A percentile compares a stretch with the other conserved stretches of the same genome.
Conservation (phyloP, 2,113 vertebrate genomes). For the Sapajus apella region DNA sequence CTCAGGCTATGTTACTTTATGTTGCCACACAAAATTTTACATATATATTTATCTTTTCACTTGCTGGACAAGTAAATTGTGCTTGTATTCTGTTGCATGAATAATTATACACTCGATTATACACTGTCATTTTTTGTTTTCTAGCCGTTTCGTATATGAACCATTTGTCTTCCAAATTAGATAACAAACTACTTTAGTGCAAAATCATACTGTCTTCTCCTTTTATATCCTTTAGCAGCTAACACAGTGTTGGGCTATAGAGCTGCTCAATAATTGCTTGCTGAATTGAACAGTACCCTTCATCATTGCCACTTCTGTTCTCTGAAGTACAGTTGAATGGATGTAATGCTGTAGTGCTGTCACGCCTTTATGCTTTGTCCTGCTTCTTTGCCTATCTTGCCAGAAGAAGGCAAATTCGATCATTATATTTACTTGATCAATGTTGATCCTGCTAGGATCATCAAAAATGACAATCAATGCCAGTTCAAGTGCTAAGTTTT, state of each 20-base stretch:
- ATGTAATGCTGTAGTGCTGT: slow-evolving; percentile 34
- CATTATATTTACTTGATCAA: slow-evolving; percentile 42
- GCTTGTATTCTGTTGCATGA: background rate
- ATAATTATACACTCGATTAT: background rate
- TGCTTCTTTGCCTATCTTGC: slow-evolving; percentile 26
- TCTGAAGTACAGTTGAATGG: slow-evolving; percentile 41
- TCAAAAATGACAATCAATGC: slow-evolving; percentile 39
- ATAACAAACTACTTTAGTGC: slow-evolving; percentile 39
- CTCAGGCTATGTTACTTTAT: background rate
- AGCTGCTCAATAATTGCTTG: slow-evolving; percentile 5
- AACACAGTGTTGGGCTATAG: background rate
- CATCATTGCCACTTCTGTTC: slow-evolving; percentile 46
- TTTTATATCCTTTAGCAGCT: background rate
- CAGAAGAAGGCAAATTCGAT: slow-evolving; percentile 47
- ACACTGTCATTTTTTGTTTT: background rate
- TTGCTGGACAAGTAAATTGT: background rate
- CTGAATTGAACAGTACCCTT: slow-evolving; percentile 47
- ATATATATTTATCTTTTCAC: background rate
- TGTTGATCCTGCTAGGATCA: slow-evolving; percentile 3
- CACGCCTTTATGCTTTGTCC: slow-evolving; percentile 47
- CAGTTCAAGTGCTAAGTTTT: background rate
- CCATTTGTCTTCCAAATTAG: slow-evolving; percentile 39
- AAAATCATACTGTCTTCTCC: slow-evolving; percentile 14
- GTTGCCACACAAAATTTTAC: background rate
- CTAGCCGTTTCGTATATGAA: slow-evolving; percentile 21